These are phyloP conservation scores for Papilio elwesi DNA, from an alignment of 2,888 invertebrate species.

Conservation along the genomic window DNA sequence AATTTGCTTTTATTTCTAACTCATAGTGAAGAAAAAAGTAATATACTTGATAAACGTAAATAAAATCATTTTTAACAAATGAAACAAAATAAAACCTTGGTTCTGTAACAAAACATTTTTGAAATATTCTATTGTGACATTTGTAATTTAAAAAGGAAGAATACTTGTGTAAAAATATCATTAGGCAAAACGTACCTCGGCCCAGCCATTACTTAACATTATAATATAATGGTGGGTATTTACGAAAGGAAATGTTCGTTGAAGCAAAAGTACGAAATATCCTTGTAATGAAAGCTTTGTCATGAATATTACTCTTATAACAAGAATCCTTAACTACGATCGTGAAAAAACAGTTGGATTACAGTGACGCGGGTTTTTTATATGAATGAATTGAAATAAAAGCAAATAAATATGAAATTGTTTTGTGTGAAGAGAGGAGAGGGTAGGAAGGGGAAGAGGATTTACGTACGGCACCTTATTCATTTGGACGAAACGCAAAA, in stretches of 20 bases:
- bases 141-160: slow-evolving; percentile 18
- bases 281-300: slow-evolving; percentile 29
- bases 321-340: slow-evolving; percentile 22
- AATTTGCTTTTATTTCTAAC: not conserved
- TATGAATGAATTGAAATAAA: slow-evolving; percentile 6
- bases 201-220: slow-evolving; percentile 32
- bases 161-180: slow-evolving; percentile 27
- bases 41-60: too few relatives aligned
- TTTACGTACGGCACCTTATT: not conserved
- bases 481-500: too few relatives aligned
- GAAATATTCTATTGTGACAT: not conserved
- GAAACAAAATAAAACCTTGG: not conserved
- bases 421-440: not conserved
- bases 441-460: not conserved
- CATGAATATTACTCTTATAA: slow-evolving; percentile 27
- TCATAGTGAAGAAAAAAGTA: not conserved
- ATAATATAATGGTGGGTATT: slow-evolving; percentile 35
- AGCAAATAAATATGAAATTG: not conserved
- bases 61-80: too few relatives aligned
- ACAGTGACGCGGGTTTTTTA: not conserved
- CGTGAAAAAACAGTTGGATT: slow-evolving; percentile 17
- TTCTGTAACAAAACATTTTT: not conserved
- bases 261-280: slow-evolving; percentile 30
- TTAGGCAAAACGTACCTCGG: slow-evolving; percentile 28
- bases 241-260: slow-evolving; percentile 33